A percentile compares a stretch with the other conserved stretches of the same genome.
These are phyloP conservation scores for Standfussiana lucernea DNA, from an alignment of 2,888 invertebrate genomes.

Conservation along the genomic window DNA sequence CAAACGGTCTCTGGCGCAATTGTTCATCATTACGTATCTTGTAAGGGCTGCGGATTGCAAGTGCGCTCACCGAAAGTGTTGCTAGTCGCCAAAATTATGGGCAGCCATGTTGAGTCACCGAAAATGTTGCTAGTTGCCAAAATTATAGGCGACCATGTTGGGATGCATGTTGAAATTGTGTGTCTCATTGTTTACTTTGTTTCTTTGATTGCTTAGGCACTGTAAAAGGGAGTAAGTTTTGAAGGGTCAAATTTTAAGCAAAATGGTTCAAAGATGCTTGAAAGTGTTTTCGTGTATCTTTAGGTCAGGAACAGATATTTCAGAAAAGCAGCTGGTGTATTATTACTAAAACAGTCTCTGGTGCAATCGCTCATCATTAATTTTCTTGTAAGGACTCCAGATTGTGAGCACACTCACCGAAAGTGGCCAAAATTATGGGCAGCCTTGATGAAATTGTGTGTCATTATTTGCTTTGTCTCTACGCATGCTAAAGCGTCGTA, in stretches of 20 bases:
- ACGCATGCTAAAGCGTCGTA: not conserved
- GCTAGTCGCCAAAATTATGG: constrained; percentile 42
- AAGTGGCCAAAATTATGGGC: constrained; percentile 43
- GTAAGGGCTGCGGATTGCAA: constrained; percentile 66
- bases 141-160: constrained; percentile 28
- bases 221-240: not conserved
- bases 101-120: constrained; percentile 22
- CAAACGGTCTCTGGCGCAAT: constrained; percentile 76
- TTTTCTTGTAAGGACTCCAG: constrained; percentile 64
- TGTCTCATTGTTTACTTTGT: constrained; percentile 19
- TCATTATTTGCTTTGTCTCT: constrained; percentile 18
- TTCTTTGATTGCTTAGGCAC: not conserved
- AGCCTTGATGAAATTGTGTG: constrained; percentile 15
- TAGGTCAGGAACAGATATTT: not conserved
- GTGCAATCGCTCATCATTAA: constrained; percentile 79
- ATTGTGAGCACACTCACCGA: constrained; percentile 50
- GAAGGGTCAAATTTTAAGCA: not conserved
- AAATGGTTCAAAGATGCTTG: not conserved
- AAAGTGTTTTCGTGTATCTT: not conserved
- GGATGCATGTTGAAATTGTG: constrained; percentile 28
- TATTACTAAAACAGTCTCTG: constrained; percentile 62
- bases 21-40: constrained; percentile 76
- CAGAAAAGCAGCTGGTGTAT: not conserved
- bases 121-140: constrained; percentile 52
- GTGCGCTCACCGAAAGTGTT: constrained; percentile 51